Conservation (phyloP, 2,113 vertebrate genomes). For the Onychostruthus taczanowskii region DNA sequence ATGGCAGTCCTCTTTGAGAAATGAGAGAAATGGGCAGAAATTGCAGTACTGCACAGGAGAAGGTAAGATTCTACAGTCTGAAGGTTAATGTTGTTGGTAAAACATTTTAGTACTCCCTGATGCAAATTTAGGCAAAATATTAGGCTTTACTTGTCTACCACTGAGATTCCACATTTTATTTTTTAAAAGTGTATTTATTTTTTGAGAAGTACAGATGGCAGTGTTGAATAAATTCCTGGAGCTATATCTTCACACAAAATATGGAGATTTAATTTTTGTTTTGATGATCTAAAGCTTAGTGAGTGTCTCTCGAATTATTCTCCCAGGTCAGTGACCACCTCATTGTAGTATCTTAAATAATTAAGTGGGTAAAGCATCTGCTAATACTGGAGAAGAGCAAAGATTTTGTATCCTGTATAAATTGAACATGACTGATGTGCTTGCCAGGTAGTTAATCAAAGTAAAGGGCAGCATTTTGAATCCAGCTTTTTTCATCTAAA, state of each 20-base stretch:
- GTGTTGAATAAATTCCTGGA: slow-evolving; percentile 39
- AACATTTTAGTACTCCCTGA: background rate
- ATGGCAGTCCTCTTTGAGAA: background rate
- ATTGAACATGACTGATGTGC: background rate
- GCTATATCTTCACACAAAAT: background rate
- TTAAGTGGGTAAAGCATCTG: slow-evolving; percentile 26
- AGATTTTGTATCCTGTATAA: background rate
- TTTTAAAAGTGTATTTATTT: background rate
- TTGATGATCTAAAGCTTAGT: background rate
- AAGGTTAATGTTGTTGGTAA: background rate
- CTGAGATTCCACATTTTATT: background rate
- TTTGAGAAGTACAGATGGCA: slow-evolving; percentile 45
- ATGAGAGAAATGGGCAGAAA: background rate
- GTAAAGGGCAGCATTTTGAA: background rate
- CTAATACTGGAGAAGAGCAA: background rate
- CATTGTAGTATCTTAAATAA: slow-evolving; percentile 15
- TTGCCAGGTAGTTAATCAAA: background rate
- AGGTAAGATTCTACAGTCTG: background rate
- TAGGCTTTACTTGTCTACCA: background rate
- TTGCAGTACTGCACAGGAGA: background rate
- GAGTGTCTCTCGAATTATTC: slow-evolving; percentile 13
- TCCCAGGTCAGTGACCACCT: background rate
- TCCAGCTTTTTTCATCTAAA: background rate
- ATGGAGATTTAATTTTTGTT: background rate
- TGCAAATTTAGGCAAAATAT: background rate